Base-by-base conservation (phyloP, 2,113 vertebrate species). In the Heterotilapia buettikoferi region DNA sequence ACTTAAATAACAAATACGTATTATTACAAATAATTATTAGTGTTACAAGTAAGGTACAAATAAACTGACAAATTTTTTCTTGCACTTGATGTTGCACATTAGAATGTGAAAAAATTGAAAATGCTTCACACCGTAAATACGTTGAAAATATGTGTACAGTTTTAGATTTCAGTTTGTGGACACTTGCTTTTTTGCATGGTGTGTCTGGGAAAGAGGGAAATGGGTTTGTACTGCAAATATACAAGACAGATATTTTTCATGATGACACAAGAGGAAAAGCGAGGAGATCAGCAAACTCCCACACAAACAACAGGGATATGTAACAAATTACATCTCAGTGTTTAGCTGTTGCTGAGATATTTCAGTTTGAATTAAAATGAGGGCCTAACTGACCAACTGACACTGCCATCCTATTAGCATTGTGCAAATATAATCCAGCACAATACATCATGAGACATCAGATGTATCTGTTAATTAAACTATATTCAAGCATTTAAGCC, bases 361-460 rank as follows among this genome's bases (percentile, higher is more conserved):
- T 47, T 10, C 68, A 47, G 40, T 76, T 71, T 71, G 63, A 71
- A 40, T 40, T 40, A 43, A 71, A 71, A 40, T 71, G 66, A 71
- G 66, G 36, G 66, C n/a, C 36, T 71, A 1, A 4, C 40, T 73
- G 68, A 47, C 40, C 68, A 11, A 29, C 68, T 2, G 14, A 73
- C 68, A 3, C 21, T 26, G 13, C 68, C 38, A 45, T 73, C 9
- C 24, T 29, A 29, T 76, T 29, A 76, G 68, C n/a, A 71, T 2
- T 24, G 11, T 76, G 21, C 29, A 76, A 76, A 76, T 29, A 2
- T 47, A 21, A 40, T 7, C 10, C 11, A 40, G 19, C 0, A 1
- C 33, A 38, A 68, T 66, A 11, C 18, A 36, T 66, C 6, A 66
- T 12, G 18, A 36, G 26, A 38, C 10, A 40, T 68, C 40, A 73